These are phyloP conservation scores for Caenorhabditis inopinata DNA, from an alignment of 1,140 invertebrate genomes.

Conservation along the genomic window DNA sequence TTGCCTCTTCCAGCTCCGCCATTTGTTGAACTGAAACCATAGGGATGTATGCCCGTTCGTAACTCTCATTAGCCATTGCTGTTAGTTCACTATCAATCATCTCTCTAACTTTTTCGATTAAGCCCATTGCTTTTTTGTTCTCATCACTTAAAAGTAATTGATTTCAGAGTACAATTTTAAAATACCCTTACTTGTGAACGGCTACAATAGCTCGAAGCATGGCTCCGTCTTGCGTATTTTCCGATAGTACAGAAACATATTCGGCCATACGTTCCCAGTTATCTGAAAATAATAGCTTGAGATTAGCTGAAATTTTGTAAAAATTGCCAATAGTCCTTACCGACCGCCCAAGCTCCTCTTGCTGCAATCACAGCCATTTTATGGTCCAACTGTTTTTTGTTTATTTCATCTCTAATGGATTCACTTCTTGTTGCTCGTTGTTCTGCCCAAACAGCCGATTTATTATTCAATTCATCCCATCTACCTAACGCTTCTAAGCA, in stretches of 20 bases:
- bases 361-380: constrained; percentile 72
- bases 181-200: not conserved
- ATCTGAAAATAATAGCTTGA: not conserved
- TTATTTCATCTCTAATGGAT: not conserved
- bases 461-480: constrained; percentile 74
- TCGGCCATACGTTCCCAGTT: constrained; percentile 37
- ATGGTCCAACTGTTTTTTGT: constrained; percentile 32
- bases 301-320: too few species aligned
- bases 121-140: constrained; percentile 10
- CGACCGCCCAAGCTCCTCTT: constrained; percentile 89
- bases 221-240: constrained; percentile 42
- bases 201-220: constrained; percentile 38
- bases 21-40: constrained; percentile 96
- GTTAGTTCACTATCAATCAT: constrained; percentile 92
- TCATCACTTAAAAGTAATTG: not conserved
- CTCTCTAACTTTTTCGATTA: constrained; percentile 71
- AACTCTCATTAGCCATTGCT: constrained; percentile 95
- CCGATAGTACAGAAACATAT: constrained; percentile 27
- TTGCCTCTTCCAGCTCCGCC: constrained; percentile 93
- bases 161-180: not conserved
- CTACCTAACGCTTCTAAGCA: constrained; percentile 94
- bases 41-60: constrained; percentile 80
- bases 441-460: constrained; percentile 17
- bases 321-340: too few species aligned
- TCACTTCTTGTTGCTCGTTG: constrained; percentile 1